Base-by-base conservation (phyloP, 2,797 vertebrate species). In the Alfaro cultratus region DNA sequence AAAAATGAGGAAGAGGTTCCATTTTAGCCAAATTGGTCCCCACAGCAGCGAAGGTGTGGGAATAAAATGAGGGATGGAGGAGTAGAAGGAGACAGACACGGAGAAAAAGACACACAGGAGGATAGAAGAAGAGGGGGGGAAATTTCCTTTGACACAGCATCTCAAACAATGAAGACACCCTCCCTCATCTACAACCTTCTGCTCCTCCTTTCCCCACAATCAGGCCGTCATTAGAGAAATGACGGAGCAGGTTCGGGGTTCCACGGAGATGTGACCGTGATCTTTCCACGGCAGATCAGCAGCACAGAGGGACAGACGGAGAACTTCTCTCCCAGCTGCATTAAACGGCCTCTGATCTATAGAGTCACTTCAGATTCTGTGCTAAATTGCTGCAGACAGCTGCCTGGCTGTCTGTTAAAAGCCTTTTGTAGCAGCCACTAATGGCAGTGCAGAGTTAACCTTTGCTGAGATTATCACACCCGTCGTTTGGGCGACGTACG, bases 1-100 rank as follows among this genome's bases (percentile, higher is more conserved):
- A 95, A 96, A 96, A 96, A 96, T 96, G 95, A 96, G 94, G 91
- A 95, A 96, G 94, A 95, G 95, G 93, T 94, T 96, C 94, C 93
- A 95, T 95, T 96, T 95, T 95, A 95, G 95, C 94, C 93, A 95
- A 95, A 95, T 96, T 95, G 94, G 95, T 96, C 95, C 95, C 95
- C 88, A 91, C 93, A 95, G 95, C 93, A 93, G 92, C 89, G 89
- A 93, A 94, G 93, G 93, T 91, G 92, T 87, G 92, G 91, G 91
- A 90, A 94, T 92, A 93, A 89, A 90, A 89, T 89, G 93, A 92
- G 91, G 80, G 83, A 91, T 91, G 86, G 91, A 91, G 85, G 88
- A 89, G 92, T 84, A 85, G 88, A 89, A 89, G 82, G 86, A 90
- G 88, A 86, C 83, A 89, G 86, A 88, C 91, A 76, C 67, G 11